These are phyloP conservation scores for Drosophila leonis DNA, from an alignment of 2,888 invertebrate genomes.

Conservation along the genomic window DNA sequence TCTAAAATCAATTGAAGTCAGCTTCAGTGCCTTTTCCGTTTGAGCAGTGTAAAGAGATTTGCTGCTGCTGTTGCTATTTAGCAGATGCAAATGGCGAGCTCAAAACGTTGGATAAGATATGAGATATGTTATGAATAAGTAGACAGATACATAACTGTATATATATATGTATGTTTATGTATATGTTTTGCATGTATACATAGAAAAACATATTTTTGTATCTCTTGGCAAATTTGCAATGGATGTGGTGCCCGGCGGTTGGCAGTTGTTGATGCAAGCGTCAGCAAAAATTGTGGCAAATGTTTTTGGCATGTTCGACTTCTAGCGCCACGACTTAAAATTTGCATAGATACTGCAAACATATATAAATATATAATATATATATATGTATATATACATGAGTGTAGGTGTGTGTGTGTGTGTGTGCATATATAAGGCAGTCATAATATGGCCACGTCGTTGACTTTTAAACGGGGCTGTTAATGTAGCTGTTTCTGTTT, in stretches of 20 bases:
- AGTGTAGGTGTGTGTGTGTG: neutral
- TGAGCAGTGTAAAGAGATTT: constrained; percentile 7
- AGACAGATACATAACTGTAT: neutral
- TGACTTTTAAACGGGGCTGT: constrained; percentile 72
- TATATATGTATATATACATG: constrained; percentile 5
- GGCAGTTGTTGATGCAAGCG: constrained; percentile 19
- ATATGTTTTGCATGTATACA: neutral
- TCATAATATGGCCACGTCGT: constrained; percentile 73
- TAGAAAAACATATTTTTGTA: constrained; percentile 14
- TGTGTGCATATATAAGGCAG: neutral
- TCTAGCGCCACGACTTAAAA: constrained; percentile 41
- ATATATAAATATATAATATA: constrained; percentile 7
- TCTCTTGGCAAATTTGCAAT: constrained; percentile 44
- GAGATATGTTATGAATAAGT: constrained; percentile 6
- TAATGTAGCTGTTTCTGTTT: constrained; percentile 45
- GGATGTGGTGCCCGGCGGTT: constrained; percentile 2
- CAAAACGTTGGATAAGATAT: constrained; percentile 31
- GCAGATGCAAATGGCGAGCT: constrained; percentile 33
- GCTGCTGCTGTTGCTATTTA: neutral
- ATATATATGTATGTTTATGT: neutral
- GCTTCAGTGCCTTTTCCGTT: too few species aligned
- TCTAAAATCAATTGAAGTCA: too few species aligned
- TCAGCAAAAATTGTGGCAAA: constrained; percentile 49
- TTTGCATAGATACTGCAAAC: constrained; percentile 16
- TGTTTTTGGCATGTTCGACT: constrained; percentile 20